Evolutionary conservation across 2,797 vertebrate species (phyloP), one percentile per base, ranked within the genome.

Genomic region (Bovichtus diacanthus): DNA sequence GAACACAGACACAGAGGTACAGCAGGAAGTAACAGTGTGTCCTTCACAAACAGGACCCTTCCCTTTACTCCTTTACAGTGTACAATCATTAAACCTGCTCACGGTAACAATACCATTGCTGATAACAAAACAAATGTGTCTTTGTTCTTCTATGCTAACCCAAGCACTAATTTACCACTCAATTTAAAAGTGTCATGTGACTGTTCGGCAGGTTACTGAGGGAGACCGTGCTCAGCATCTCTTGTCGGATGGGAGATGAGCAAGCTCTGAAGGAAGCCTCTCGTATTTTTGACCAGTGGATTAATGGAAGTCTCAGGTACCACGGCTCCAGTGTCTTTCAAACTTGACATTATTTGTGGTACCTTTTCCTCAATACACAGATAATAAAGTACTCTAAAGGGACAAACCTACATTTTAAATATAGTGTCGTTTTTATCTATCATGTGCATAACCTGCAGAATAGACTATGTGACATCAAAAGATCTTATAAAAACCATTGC

Each of bases 211-310:
- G 98, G 90, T 94, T 99, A 56, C 95, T 99, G 69, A 96, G 97
- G 63, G 88, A 96, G 70, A 96, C 94, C 0, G 95, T 97, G 64
- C 89, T 99, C 54, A 90, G 92, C 31, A 94, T 99, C 0, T 94
- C 97, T 0, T 99, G 98, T 87, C 94, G 95, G 82, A 96, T 97
- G 96, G 85, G 34, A 47, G 95, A 98, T 21, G 0, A 0, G 13
- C 88, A 90, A 0, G 91, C 95, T 72, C 90, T 99, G 68, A 6
- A 11, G 0, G 84, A 86, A 0, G 96, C 97, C 9, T 95, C 96
- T 43, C 0, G 0, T 0, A 83, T 95, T 63, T 99, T 99, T 67
- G 1, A 92, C 2, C 0, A 61, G 1, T 99, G 98, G 98, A 87
- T 96, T 10, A 0, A 2, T 9, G 95, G 92, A 50, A 15, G 0